Evolutionary conservation across 2,888 invertebrate genomes (phyloP).

Genomic region (Drosophila neutralis): DNA sequence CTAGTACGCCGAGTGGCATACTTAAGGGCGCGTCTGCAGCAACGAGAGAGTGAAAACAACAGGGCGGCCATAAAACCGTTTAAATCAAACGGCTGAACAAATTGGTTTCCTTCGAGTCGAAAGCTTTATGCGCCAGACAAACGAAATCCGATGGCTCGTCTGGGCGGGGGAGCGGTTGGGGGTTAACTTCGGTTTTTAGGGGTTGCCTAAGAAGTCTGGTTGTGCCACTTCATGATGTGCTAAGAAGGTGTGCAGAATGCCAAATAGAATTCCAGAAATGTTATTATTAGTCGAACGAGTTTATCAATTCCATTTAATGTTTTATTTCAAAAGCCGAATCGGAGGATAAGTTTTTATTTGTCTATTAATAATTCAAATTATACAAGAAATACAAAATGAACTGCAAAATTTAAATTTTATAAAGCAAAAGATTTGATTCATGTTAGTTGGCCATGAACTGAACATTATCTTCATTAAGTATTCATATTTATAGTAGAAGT

Average conservation of each 20-base stretch:
- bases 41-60: conserved; percentile 69
- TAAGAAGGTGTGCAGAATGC: conserved; percentile 43
- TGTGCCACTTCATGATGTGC: conserved; percentile 43
- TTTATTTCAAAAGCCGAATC: neutral
- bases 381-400: neutral
- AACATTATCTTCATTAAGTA: neutral
- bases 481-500: neutral
- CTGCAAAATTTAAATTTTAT: neutral
- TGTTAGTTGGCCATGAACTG: neutral
- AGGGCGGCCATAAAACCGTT: conserved; percentile 81
- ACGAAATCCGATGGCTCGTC: conserved; percentile 21
- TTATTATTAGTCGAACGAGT: neutral
- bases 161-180: neutral
- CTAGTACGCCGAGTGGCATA: conserved; percentile 67
- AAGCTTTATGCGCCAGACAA: conserved; percentile 74
- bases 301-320: conserved; percentile 1
- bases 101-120: conserved; percentile 81
- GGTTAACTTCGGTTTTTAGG: conserved; percentile 21
- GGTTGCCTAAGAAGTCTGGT: conserved; percentile 33
- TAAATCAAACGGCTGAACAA: conserved; percentile 81
- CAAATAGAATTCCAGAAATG: conserved; percentile 17
- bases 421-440: neutral
- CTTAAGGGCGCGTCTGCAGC: conserved; percentile 75
- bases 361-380: neutral
- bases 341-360: neutral